A percentile compares a stretch with the other conserved stretches of the same genome.
phyloP scores from a whole-genome alignment of 2,888 invertebrate species.

The Lingula anatina region DNA sequence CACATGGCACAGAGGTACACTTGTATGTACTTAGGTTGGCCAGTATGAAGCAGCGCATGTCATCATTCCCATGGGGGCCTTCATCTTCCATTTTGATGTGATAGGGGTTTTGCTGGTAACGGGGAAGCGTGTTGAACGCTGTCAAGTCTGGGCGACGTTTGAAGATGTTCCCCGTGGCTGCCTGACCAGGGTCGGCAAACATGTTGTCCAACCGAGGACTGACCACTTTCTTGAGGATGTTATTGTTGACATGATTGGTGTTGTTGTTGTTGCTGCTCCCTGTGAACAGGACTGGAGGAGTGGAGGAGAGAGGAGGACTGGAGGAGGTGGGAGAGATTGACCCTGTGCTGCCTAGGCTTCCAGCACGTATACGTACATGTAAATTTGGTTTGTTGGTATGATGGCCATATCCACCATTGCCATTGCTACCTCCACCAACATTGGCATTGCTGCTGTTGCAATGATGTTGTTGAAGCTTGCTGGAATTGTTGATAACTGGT shows the following conservation, averaged over 20 bases:
- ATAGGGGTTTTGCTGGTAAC: constrained; percentile 95
- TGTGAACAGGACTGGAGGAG: background rate
- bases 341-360: constrained; percentile 36
- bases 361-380: constrained; percentile 52
- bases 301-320: background rate
- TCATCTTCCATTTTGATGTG: constrained; percentile 99
- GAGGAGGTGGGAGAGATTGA: constrained; percentile 25
- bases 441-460: constrained; percentile 39
- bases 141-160: constrained; percentile 89
- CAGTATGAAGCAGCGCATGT: constrained; percentile 91
- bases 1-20: constrained; percentile 74
- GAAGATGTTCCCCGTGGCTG: constrained; percentile 64
- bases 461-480: constrained; percentile 62
- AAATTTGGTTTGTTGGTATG: background rate
- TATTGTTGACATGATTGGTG: constrained; percentile 10
- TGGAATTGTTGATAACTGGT: constrained; percentile 61
- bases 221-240: constrained; percentile 2
- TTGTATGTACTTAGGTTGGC: constrained; percentile 89
- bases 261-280: background rate
- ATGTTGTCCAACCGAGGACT: constrained; percentile 6
- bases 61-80: constrained; percentile 96
- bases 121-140: constrained; percentile 69
- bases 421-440: background rate
- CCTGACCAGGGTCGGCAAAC: constrained; percentile 16
- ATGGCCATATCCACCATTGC: background rate